Evolutionary conservation across 2,888 invertebrate genomes (phyloP).

Genomic region (Corythucha ciliata): DNA sequence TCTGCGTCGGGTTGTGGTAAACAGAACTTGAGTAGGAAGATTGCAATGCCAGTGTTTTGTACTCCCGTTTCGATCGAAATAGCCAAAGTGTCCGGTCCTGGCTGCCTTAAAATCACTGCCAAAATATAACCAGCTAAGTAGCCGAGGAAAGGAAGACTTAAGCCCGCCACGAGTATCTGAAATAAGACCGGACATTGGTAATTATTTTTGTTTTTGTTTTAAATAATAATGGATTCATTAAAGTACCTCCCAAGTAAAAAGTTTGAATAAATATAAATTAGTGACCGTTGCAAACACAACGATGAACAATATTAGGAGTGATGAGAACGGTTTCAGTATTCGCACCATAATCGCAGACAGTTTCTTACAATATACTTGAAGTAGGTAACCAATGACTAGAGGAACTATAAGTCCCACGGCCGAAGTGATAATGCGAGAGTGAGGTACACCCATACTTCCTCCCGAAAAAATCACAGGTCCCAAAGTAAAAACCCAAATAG

Average conservation of each 20-base stretch:
- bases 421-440: conserved; percentile 61
- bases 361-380: conserved; percentile 46
- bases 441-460: conserved; percentile 66
- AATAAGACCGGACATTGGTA: conserved; percentile 34
- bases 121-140: conserved; percentile 59
- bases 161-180: conserved; percentile 68
- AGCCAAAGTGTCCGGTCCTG: conserved; percentile 62
- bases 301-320: conserved; percentile 69
- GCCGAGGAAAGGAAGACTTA: conserved; percentile 74
- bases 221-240: conserved; percentile 3
- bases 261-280: conserved; percentile 78
- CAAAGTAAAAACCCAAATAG: conserved; percentile 81
- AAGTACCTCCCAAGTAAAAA: conserved; percentile 79
- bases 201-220: background rate
- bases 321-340: conserved; percentile 75
- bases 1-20: conserved; percentile 79
- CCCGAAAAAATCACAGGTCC: conserved; percentile 64
- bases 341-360: conserved; percentile 61
- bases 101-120: conserved; percentile 53
- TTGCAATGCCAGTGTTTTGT: conserved; percentile 87
- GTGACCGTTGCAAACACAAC: conserved; percentile 77
- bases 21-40: conserved; percentile 73
- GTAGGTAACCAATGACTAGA: conserved; percentile 54
- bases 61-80: conserved; percentile 89
- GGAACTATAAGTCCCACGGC: conserved; percentile 71